Evolutionary conservation across 1,140 invertebrate species (phyloP).

Genomic region (Carcinoscorpius rotundicauda): DNA sequence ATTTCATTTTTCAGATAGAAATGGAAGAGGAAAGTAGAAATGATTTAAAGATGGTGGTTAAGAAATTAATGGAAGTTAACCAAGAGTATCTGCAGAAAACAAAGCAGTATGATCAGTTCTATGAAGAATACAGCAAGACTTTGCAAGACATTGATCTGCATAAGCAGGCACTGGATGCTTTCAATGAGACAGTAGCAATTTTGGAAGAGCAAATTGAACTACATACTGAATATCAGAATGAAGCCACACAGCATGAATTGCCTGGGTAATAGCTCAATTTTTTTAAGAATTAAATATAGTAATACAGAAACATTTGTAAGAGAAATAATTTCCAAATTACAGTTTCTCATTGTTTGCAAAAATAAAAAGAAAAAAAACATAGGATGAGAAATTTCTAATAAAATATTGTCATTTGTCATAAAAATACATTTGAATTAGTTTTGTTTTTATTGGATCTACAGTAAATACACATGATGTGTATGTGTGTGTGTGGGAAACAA

Average conservation of each 20-base stretch:
- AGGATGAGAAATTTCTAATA: too few species aligned
- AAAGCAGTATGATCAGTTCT: slow-evolving; percentile 56
- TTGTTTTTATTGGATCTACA: too few species aligned
- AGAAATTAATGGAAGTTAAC: slow-evolving; percentile 58
- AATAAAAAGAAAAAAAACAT: too few species aligned
- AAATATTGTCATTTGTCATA: too few species aligned
- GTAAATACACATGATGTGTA: too few species aligned
- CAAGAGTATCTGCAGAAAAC: slow-evolving; percentile 56
- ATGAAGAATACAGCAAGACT: slow-evolving; percentile 53
- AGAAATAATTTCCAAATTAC: too few species aligned
- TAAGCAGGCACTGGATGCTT: slow-evolving; percentile 72
- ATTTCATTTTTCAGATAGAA: slow-evolving; percentile 35
- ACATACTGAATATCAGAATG: slow-evolving; percentile 58
- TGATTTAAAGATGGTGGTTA: slow-evolving; percentile 56
- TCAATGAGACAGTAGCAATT: slow-evolving; percentile 67
- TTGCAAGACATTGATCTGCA: slow-evolving; percentile 65
- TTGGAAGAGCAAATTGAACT: slow-evolving; percentile 80
- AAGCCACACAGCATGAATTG: slow-evolving; percentile 71
- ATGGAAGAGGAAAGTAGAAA: slow-evolving; percentile 53
- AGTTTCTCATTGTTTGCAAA: too few species aligned
- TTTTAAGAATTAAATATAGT: too few species aligned
- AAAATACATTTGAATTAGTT: too few species aligned
- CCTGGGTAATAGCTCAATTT: slow-evolving; percentile 28
- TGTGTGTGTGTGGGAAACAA: too few species aligned
- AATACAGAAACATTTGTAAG: too few species aligned